These are phyloP conservation scores for Lagorchestes hirsutus DNA, from an alignment of 2,797 vertebrate species.

Conservation along the genomic window DNA sequence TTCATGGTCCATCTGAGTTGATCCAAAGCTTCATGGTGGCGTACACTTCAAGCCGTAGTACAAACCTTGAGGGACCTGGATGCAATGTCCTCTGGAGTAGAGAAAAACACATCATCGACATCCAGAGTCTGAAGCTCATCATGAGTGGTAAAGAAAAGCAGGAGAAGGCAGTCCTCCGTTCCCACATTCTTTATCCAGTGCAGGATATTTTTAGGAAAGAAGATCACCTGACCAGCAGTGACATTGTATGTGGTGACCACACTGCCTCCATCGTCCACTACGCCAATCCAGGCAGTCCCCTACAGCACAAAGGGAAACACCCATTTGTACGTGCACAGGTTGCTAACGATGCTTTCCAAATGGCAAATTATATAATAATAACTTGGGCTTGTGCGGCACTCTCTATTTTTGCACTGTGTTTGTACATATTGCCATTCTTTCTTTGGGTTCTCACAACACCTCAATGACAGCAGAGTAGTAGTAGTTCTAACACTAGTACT, in stretches of 20 bases:
- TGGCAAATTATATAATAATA: not conserved
- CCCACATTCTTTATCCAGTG: conserved; percentile 86
- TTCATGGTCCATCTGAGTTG: not conserved
- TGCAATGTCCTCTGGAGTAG: conserved; percentile 83
- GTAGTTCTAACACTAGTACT: too few relatives aligned
- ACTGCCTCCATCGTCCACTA: conserved; percentile 74
- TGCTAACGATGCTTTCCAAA: not conserved
- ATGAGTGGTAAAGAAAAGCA: conserved; percentile 84
- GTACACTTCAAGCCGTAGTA: not conserved
- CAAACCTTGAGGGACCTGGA: conserved; percentile 83
- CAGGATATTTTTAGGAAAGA: conserved; percentile 84
- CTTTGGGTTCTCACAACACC: not conserved
- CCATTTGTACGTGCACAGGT: not conserved
- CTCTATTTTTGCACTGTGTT: not conserved
- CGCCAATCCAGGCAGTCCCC: conserved; percentile 84
- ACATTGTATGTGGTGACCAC: conserved; percentile 80
- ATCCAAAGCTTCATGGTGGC: not conserved
- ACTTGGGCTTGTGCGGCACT: not conserved
- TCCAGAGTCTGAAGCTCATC: conserved; percentile 85
- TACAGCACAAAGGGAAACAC: conserved; percentile 56
- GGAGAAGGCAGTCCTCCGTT: conserved; percentile 81
- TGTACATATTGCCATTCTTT: not conserved
- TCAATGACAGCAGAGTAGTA: not conserved
- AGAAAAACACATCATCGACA: conserved; percentile 83
- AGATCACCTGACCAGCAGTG: conserved; percentile 83